phyloP scores from a whole-genome alignment of 2,888 invertebrate genomes.

The Harpagoxenus sublaevis region DNA sequence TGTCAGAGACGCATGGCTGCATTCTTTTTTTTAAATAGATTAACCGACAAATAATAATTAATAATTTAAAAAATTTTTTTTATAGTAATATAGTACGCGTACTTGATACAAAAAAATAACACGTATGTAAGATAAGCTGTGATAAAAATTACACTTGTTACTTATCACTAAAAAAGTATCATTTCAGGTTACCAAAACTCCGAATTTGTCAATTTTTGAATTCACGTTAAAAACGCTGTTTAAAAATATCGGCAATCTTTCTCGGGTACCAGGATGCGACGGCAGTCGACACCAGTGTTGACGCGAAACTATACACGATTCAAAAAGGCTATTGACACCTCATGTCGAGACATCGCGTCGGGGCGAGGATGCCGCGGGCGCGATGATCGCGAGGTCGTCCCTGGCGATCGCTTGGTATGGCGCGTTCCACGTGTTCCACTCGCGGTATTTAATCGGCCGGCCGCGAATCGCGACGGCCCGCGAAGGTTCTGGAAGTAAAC shows the following conservation, averaged over 20 bases:
- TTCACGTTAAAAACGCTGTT: not conserved
- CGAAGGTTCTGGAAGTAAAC: not conserved
- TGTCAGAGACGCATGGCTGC: not conserved
- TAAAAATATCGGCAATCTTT: not conserved
- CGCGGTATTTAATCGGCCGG: slow-evolving; percentile 21
- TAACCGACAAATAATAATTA: not conserved
- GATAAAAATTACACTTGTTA: no score
- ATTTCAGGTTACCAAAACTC: not conserved
- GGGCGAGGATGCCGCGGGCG: not conserved
- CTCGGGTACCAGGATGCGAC: not conserved
- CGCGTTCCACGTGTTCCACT: slow-evolving; percentile 44
- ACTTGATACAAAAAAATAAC: not conserved
- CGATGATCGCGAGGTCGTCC: not conserved
- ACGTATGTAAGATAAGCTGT: not conserved
- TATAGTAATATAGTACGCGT: not conserved
- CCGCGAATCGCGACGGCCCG: slow-evolving; percentile 8
- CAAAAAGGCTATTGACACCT: not conserved
- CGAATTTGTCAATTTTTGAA: not conserved
- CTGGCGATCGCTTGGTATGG: not conserved
- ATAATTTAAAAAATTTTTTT: not conserved
- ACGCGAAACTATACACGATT: not conserved
- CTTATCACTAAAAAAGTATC: not conserved
- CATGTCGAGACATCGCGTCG: not conserved
- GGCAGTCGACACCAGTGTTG: not conserved
- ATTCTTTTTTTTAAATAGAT: not conserved